Evolutionary conservation across 2,888 invertebrate species (phyloP).

Genomic region (Tetramorium bicarinatum): DNA sequence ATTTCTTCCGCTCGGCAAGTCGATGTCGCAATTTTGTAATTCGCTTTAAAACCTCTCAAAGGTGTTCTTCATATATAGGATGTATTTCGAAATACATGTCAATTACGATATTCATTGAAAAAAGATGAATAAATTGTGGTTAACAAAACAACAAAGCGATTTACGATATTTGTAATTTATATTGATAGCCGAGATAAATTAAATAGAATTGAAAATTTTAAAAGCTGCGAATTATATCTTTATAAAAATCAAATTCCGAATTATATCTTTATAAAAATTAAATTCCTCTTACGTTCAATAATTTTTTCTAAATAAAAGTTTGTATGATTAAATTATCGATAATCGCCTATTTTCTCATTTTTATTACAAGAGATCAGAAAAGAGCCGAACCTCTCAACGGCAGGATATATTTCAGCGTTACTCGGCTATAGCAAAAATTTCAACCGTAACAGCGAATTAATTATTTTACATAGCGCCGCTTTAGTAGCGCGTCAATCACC

Average conservation of each 20-base stretch:
- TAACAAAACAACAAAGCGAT: not conserved
- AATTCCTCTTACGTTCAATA: not conserved
- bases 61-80: not conserved
- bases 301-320: not conserved
- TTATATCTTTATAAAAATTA: not conserved
- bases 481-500: slow-evolving; percentile 49
- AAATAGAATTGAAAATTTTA: slow-evolving; percentile 1
- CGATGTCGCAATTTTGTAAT: slow-evolving; percentile 27
- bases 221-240: not conserved
- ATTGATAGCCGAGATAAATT: slow-evolving; percentile 1
- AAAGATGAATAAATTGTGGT: not conserved
- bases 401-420: slow-evolving; percentile 40
- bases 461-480: slow-evolving; percentile 53
- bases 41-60: not conserved
- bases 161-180: not conserved
- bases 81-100: not conserved
- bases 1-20: slow-evolving; percentile 43
- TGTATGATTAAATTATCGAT: not conserved
- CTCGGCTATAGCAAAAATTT: slow-evolving; percentile 17
- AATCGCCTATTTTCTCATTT: not conserved
- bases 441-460: slow-evolving; percentile 41
- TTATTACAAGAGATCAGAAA: not conserved
- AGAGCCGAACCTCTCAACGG: not conserved
- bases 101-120: slow-evolving; percentile 7
- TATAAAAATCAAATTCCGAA: not conserved